Evolutionary conservation across 1,140 invertebrate species (phyloP), one percentile per base, ranked within the genome.

Genomic region (Trichonephila clavata): DNA sequence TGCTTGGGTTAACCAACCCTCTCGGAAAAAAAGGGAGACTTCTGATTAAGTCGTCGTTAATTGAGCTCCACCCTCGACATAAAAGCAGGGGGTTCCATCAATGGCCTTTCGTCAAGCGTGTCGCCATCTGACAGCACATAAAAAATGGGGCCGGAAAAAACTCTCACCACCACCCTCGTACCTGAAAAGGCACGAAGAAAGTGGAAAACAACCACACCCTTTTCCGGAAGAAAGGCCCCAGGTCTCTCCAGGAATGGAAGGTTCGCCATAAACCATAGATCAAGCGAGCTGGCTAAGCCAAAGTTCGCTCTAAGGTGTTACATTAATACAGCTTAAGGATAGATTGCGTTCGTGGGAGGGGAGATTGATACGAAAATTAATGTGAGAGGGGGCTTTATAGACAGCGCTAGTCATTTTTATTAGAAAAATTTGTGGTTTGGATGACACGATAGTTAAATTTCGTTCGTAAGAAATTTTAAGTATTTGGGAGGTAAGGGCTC

Each of bases 141-240:
- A 39, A 39, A 32, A 20, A 39, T 39, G 27, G 71, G 18, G 71
- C 71, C 27, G 71, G 68, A 77, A 77, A 77, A 77, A 77, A 77
- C 18, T 32, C 27, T 32, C 24, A 77, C 71, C 27, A 77, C 18
- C 24, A 20, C 71, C 27, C 71, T 77, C 21, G 65, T 68, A 24
- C 71, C 21, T 63, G 13, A 63, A 63, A 27, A 80, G 71, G 50
- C 7, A 13, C 43, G 80, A 50, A 39, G 80, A 83, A 57, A 57
- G 80, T 83, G 32, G 50, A 57, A 84, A 84, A 24, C 83, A 59
- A 59, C 83, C 83, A 84, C 83, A 84, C 83, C 83, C 83, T 84
- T 84, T 84, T 27, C 83, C 83, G 83, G 50, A 60, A 84, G 16
- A 16, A 18, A 21, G 32, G 13, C 57, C 50, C 83, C 2, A 16